Percentiles rank a stretch among this genome's conserved stretches.
Conservation (phyloP, 2,797 vertebrate species). For the Diceros bicornis region DNA sequence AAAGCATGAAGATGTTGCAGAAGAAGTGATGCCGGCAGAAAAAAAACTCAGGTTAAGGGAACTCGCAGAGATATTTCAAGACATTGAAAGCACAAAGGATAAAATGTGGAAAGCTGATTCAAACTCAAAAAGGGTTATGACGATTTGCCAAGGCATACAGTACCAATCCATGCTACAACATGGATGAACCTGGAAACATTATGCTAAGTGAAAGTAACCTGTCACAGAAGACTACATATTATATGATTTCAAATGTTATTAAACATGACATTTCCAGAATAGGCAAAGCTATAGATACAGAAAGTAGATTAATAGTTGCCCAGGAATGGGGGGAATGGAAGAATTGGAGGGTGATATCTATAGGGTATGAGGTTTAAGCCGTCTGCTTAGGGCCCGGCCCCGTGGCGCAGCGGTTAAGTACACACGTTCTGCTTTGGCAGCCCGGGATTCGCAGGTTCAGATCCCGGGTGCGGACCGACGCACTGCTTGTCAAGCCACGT, state of each 20-base stretch:
- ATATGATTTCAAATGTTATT: neutral
- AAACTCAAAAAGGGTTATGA: neutral
- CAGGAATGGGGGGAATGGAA: neutral
- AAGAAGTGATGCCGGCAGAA: neutral
- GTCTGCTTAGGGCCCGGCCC: neutral
- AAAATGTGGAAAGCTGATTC: constrained; percentile 1
- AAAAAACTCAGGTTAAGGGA: neutral
- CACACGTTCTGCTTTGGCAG: too few species aligned
- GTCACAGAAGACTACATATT: neutral
- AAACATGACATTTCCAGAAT: neutral
- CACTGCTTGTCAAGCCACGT: too few species aligned
- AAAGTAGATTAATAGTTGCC: neutral
- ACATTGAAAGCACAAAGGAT: neutral
- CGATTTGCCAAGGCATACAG: neutral
- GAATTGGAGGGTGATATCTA: neutral
- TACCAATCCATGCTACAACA: neutral
- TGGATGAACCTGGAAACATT: neutral
- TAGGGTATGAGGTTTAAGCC: neutral
- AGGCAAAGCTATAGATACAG: neutral
- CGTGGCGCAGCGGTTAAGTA: too few species aligned
- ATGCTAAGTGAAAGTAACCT: neutral
- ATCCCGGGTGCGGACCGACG: too few species aligned
- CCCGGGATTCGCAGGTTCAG: too few species aligned
- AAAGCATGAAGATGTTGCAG: neutral
- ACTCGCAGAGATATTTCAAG: neutral